Base-by-base conservation (phyloP, 1,140 invertebrate species). In the Drosophila setifemur region DNA sequence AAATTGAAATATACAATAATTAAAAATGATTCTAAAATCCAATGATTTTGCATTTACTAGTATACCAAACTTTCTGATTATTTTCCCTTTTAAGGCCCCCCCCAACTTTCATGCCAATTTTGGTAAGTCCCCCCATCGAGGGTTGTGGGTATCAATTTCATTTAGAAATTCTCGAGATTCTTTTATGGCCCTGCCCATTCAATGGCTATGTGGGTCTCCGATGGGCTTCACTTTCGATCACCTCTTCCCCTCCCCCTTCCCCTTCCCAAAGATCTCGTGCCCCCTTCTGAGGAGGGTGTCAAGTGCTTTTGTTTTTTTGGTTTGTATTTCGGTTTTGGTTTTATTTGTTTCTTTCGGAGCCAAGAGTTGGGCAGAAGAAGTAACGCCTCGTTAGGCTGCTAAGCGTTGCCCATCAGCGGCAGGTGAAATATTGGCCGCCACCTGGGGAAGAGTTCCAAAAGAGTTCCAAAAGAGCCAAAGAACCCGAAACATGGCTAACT, bases 341-440 rank as follows among this genome's bases (percentile, higher is more conserved):
- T 0, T 16, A 8, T 18, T 2, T 8, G 5, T 16, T 16, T 33
- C 25, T 37, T 29, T n/a, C n/a, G n/a, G n/a, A n/a, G n/a, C n/a
- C n/a, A n/a, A n/a, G n/a, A n/a, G 14, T n/a, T 39, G 66, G 31
- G 28, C 31, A 61, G 53, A 68, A n/a, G 19, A n/a, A 69, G 66
- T 77, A 43, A 70, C 75, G 78, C 61, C 74, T 82, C 79, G 78
- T 78, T 82, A 78, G 73, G 69, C 72, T 70, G 53, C 49, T 78
- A 79, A 78, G 69, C 63, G 74, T 67, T 55, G 69, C 54, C 70
- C 73, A 73, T 63, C 50, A 60, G 61, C 58, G 58, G 43, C 66
- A 52, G 63, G 52, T 73, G 69, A 82, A 49, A 73, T 83, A 82
- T 82, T 85, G 81, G 57, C 69, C 69, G 73, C 49, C 73, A 76